These are phyloP conservation scores for Epinephelus awoara DNA, from an alignment of 2,797 vertebrate species.

Conservation along the genomic window DNA sequence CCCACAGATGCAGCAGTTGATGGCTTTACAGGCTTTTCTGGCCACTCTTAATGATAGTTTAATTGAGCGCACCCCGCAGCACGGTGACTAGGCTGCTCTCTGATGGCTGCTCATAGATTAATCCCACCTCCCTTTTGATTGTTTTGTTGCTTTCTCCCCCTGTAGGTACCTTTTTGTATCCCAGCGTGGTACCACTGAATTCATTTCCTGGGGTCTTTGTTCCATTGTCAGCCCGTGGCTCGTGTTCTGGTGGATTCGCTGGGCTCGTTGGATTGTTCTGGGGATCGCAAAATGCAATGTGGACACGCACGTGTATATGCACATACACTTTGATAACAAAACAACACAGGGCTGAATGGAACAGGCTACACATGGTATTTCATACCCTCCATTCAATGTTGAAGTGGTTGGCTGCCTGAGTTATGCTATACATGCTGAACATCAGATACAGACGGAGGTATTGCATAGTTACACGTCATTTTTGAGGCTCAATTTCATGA, in stretches of 20 bases:
- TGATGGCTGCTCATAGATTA: slow-evolving; percentile 63
- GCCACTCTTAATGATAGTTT: slow-evolving; percentile 62
- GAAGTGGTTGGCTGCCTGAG: background rate
- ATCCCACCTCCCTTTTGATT: slow-evolving; percentile 71
- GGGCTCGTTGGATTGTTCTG: slow-evolving; percentile 64
- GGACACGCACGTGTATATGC: slow-evolving; percentile 20
- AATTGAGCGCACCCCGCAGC: slow-evolving; percentile 54
- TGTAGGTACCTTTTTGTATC: slow-evolving; percentile 69
- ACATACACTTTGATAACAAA: slow-evolving; percentile 46
- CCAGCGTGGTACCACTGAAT: slow-evolving; percentile 59
- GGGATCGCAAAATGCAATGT: slow-evolving; percentile 52
- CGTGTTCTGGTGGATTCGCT: slow-evolving; percentile 73
- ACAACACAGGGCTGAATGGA: slow-evolving; percentile 47
- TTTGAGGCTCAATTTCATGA: background rate
- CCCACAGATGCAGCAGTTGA: slow-evolving; percentile 45
- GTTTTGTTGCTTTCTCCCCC: slow-evolving; percentile 63
- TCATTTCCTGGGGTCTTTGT: slow-evolving; percentile 76
- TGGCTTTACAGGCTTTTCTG: slow-evolving; percentile 49
- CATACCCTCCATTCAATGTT: slow-evolving; percentile 10
- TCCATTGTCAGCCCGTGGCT: slow-evolving; percentile 55
- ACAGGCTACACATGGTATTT: slow-evolving; percentile 25
- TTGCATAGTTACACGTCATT: background rate
- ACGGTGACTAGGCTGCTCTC: slow-evolving; percentile 46
- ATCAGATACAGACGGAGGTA: background rate
- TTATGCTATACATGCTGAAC: background rate